Evolutionary conservation across 2,797 vertebrate genomes (phyloP).

Genomic region (Knipowitschia caucasica): DNA sequence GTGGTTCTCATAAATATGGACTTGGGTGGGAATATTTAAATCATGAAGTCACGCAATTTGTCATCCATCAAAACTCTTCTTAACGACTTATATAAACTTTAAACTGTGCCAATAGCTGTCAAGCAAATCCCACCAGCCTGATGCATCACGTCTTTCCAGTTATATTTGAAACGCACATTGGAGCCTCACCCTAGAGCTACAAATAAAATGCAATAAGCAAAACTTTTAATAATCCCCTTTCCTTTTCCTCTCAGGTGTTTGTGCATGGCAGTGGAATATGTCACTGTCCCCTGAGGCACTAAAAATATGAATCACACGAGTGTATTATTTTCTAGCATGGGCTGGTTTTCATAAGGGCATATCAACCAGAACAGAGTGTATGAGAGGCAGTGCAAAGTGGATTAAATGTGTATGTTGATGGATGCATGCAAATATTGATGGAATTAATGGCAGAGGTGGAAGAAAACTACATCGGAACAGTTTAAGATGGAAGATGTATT

Average conservation of each 20-base stretch:
- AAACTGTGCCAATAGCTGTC: constrained; percentile 32
- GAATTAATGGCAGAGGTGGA: constrained; percentile 35
- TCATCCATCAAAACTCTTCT: constrained; percentile 7
- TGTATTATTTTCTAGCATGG: constrained; percentile 51
- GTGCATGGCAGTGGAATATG: constrained; percentile 60
- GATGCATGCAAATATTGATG: constrained; percentile 26
- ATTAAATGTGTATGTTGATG: constrained; percentile 31
- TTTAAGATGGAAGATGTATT: background rate
- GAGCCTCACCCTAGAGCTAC: constrained; percentile 63
- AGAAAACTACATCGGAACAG: background rate
- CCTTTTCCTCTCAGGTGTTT: constrained; percentile 59
- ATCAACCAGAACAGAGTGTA: constrained; percentile 19
- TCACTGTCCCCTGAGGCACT: constrained; percentile 59
- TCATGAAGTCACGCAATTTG: constrained; percentile 1
- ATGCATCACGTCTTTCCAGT: constrained; percentile 55
- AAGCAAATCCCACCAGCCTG: constrained; percentile 54
- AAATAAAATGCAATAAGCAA: constrained; percentile 76
- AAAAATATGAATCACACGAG: constrained; percentile 66
- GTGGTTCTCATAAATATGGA: background rate
- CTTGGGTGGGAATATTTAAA: background rate
- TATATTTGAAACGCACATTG: constrained; percentile 56
- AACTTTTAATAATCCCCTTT: constrained; percentile 77
- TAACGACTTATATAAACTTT: constrained; percentile 31
- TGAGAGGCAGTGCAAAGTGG: constrained; percentile 14
- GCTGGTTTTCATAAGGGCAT: constrained; percentile 50